Evolutionary conservation across 2,797 vertebrate species (phyloP).

Genomic region (Hydrolagus colliei): DNA sequence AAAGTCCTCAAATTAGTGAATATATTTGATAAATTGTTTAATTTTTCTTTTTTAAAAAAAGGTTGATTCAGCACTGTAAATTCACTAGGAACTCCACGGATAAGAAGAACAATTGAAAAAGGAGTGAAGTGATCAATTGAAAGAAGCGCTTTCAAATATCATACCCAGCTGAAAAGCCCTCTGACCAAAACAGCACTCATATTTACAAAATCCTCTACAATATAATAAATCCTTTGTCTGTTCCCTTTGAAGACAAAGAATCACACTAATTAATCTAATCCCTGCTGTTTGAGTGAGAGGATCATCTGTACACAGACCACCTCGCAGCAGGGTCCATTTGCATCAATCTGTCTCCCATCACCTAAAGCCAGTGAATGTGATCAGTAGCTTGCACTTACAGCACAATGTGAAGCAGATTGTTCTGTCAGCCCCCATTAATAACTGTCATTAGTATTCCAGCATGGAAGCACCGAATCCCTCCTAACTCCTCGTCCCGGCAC

Average conservation of each 20-base stretch:
- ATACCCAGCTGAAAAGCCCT: conserved; percentile 46
- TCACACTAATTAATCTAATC: conserved; percentile 90
- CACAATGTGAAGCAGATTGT: conserved; percentile 98
- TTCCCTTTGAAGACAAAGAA: conserved; percentile 58
- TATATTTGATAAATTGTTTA: neutral
- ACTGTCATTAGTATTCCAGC: conserved; percentile 96
- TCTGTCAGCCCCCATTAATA: conserved; percentile 97
- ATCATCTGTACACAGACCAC: conserved; percentile 69
- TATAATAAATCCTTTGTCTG: conserved; percentile 70
- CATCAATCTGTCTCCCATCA: conserved; percentile 50
- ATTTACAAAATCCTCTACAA: conserved; percentile 64
- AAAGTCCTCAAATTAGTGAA: neutral
- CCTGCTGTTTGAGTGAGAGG: conserved; percentile 60
- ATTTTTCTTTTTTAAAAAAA: neutral
- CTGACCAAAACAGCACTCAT: conserved; percentile 51
- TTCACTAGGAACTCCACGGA: too few species aligned
- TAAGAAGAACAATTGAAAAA: neutral
- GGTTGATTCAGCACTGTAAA: too few species aligned
- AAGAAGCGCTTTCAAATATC: neutral
- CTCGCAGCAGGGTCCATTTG: conserved; percentile 61
- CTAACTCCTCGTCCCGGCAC: conserved; percentile 55
- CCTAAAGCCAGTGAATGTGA: conserved; percentile 66
- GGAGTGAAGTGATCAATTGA: neutral
- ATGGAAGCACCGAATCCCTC: conserved; percentile 63
- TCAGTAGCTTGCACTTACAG: conserved; percentile 72